A percentile compares a stretch with the other conserved stretches of the same genome.
Evolutionary conservation across 2,797 vertebrate genomes (phyloP).

Genomic region (Margarornis squamiger): DNA sequence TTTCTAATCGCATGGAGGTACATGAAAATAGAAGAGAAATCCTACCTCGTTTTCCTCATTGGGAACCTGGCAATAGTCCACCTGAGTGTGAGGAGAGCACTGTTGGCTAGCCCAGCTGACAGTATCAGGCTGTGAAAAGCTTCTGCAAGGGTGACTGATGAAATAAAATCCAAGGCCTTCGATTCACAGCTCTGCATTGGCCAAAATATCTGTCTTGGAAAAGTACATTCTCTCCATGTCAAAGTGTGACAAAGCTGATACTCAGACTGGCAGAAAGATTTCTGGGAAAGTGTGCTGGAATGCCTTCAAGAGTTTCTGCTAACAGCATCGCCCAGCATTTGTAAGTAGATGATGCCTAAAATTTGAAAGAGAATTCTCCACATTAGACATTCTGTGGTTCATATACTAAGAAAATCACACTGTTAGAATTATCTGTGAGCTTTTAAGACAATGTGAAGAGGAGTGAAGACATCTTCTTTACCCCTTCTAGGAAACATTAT

Average conservation of each 20-base stretch:
- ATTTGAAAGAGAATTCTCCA: neutral
- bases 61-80: neutral
- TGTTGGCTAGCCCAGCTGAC: neutral
- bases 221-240: neutral
- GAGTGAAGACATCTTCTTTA: neutral
- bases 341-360: neutral
- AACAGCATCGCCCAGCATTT: neutral
- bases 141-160: neutral
- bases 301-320: neutral
- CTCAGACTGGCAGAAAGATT: neutral
- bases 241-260: neutral
- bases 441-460: neutral
- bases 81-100: neutral
- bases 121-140: neutral
- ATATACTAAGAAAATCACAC: neutral
- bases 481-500: neutral
- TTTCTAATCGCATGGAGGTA: neutral
- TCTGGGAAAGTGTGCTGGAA: neutral
- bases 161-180: neutral
- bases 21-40: neutral
- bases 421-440: neutral
- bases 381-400: neutral
- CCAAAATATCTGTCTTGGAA: constrained; percentile 5
- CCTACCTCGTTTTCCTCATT: neutral
- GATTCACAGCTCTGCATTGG: neutral